Base-by-base conservation (phyloP, 2,888 invertebrate species). In the Ormia ochracea region DNA sequence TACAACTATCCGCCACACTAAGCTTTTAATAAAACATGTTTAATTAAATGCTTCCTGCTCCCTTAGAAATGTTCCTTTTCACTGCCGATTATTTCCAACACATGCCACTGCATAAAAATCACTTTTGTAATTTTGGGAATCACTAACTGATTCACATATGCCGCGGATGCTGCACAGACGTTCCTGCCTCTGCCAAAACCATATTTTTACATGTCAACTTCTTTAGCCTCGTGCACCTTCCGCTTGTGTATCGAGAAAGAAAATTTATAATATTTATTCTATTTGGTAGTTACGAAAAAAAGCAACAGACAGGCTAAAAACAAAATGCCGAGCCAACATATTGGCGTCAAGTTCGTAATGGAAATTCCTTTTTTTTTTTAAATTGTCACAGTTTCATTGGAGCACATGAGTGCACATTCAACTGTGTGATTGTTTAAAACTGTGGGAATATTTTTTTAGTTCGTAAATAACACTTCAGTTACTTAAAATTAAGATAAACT, bases 321-420 rank as follows among this genome's bases (percentile, higher is more conserved):
- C 23, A 10, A 28, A 10, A 4, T 3, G 23, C 41, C 31, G 23
- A 56, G 36, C 14, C 66, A 52, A 56, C 74, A 74, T 74, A 65
- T 68, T 75, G 75, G 75, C 75, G 59, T 61, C 75, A 36, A 59
- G 43, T 68, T 68, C 43, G 52, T 68, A 45, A 61, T 75, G 52
- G 36, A 52, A 66, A 59, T 36, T 75, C n/a, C n/a, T n/a, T n/a
- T n/a, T n/a, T n/a, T 45, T 43, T 75, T 59, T 61, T 17, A 76
- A 69, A 69, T 54, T 69, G 52, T 38, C 45, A 54, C 61, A 68
- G 69, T 54, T 61, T 61, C 68, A 45, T 69, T 69, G 61, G 28
- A 61, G 68, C 61, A 61, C n/a, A 54, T 61, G 54, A 68, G 61
- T 23, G 45, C 54, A 69, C 68, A 69, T 61, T 17, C 68, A 43